Evolutionary conservation across 2,797 vertebrate genomes (phyloP).

Genomic region (Sebastes trivittatus): DNA sequence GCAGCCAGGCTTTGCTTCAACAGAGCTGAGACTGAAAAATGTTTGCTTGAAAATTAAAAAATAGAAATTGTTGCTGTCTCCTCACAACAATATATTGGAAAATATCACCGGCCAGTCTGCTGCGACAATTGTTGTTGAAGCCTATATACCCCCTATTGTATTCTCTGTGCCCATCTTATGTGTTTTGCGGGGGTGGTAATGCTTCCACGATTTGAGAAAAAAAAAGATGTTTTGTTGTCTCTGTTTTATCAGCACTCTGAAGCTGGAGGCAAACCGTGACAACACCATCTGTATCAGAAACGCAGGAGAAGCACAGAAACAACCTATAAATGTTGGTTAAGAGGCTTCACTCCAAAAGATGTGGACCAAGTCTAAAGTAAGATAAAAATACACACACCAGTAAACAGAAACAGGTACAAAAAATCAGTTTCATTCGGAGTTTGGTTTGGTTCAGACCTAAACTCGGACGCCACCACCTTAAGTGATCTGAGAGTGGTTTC

Average conservation of each 20-base stretch:
- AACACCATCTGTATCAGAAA: slow-evolving; percentile 35
- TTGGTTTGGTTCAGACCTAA: neutral
- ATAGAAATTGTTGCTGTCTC: slow-evolving; percentile 2
- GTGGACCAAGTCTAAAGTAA: neutral
- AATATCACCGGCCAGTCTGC: slow-evolving; percentile 6
- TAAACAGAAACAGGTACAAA: neutral
- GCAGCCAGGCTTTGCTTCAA: neutral
- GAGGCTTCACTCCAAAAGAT: neutral
- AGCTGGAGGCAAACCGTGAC: slow-evolving; percentile 45
- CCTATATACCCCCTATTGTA: slow-evolving; percentile 19
- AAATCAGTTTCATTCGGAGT: neutral
- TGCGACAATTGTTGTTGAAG: slow-evolving; percentile 4
- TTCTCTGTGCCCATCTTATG: slow-evolving; percentile 22
- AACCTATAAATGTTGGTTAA: neutral
- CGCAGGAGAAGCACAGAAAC: neutral
- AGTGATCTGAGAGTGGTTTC: neutral
- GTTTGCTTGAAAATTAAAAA: slow-evolving; percentile 7
- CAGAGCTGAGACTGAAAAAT: neutral
- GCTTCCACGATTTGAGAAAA: slow-evolving; percentile 20
- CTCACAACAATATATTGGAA: neutral
- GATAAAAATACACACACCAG: neutral
- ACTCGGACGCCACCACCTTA: neutral
- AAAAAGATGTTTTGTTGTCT: slow-evolving; percentile 30
- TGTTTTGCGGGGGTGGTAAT: slow-evolving; percentile 36
- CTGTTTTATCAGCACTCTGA: slow-evolving; percentile 39